phyloP scores from a whole-genome alignment of 2,888 invertebrate species.

The Epinotia brunnichana region DNA sequence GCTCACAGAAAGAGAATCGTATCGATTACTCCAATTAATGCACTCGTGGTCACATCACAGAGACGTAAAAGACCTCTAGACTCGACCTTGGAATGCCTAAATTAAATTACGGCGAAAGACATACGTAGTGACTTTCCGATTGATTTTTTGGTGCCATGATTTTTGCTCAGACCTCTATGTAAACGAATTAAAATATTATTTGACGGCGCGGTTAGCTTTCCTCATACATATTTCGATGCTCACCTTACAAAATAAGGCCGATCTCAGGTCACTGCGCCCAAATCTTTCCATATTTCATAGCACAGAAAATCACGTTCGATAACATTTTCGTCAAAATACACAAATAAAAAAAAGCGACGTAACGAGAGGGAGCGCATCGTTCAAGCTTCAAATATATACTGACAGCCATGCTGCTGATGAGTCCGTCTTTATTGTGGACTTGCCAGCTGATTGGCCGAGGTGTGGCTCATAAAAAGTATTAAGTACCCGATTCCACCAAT shows the following conservation, averaged over 20 bases:
- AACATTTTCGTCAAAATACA: constrained; percentile 81
- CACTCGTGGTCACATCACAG: constrained; percentile 51
- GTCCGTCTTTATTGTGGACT: constrained; percentile 91
- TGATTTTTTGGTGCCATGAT: constrained; percentile 65
- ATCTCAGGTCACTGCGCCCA: constrained; percentile 81
- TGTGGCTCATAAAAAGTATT: constrained; percentile 62
- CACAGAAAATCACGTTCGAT: constrained; percentile 81
- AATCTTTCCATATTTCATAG: constrained; percentile 81
- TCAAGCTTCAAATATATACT: constrained; percentile 97
- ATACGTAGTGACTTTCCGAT: constrained; percentile 64
- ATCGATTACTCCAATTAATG: constrained; percentile 66
- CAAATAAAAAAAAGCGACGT: constrained; percentile 84
- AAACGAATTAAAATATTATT: constrained; percentile 43
- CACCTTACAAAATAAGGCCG: constrained; percentile 68
- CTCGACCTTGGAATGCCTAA: constrained; percentile 68
- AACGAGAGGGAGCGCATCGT: constrained; percentile 93
- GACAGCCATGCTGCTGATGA: constrained; percentile 96
- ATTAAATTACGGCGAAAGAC: constrained; percentile 68
- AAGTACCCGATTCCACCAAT: constrained; percentile 66
- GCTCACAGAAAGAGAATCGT: constrained; percentile 58
- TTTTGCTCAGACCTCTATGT: constrained; percentile 50
- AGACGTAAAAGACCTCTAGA: constrained; percentile 55
- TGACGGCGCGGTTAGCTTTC: constrained; percentile 23
- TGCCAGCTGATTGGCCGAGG: constrained; percentile 86
- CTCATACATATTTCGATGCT: constrained; percentile 51